Conservation (phyloP, 2,888 invertebrate species). For the Protophormia terraenovae region DNA sequence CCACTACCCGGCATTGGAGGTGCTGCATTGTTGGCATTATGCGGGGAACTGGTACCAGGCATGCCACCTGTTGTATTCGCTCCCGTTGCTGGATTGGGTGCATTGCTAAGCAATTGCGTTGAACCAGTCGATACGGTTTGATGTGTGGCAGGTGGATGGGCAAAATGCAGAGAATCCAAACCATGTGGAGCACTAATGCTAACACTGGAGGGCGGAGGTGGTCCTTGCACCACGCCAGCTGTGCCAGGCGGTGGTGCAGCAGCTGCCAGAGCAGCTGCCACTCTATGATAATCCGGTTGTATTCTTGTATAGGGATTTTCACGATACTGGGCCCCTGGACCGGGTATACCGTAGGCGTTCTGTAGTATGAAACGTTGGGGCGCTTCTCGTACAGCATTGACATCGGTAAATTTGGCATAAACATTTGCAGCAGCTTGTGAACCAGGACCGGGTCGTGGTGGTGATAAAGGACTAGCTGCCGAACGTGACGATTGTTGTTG, state of each 20-base stretch:
- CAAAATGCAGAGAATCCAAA: conserved; percentile 83
- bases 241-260: conserved; percentile 71
- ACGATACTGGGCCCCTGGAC: conserved; percentile 78
- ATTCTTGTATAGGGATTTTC: conserved; percentile 80
- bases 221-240: conserved; percentile 72
- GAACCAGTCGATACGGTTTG: conserved; percentile 70
- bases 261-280: conserved; percentile 73
- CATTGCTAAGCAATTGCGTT: conserved; percentile 72
- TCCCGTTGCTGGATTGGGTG: conserved; percentile 63
- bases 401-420: conserved; percentile 79
- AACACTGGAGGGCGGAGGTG: conserved; percentile 72
- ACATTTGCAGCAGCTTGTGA: conserved; percentile 77
- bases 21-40: conserved; percentile 68
- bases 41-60: conserved; percentile 68
- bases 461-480: conserved; percentile 81
- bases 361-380: conserved; percentile 80
- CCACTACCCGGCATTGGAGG: conserved; percentile 50
- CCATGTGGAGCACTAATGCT: conserved; percentile 72
- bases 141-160: conserved; percentile 84
- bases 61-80: conserved; percentile 67
- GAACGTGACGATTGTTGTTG: conserved; percentile 78
- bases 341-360: conserved; percentile 78
- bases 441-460: conserved; percentile 79
- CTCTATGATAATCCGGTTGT: conserved; percentile 77
- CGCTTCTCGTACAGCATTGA: conserved; percentile 77